Base-by-base conservation (phyloP, 2,797 vertebrate species). In the Sebastes glaucus region DNA sequence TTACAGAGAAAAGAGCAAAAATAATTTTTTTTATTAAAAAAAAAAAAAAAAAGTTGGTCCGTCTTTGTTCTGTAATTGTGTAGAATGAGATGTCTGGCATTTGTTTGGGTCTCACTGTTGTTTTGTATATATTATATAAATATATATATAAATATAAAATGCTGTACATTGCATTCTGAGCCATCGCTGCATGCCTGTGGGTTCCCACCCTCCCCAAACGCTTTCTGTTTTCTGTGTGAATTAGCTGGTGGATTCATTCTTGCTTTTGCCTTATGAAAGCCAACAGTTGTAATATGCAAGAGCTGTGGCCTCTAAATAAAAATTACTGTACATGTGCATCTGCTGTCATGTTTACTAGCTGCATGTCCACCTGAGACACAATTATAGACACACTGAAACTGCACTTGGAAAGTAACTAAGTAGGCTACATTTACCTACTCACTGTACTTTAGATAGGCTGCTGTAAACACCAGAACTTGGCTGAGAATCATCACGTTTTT, bases 181-280 rank as follows among this genome's bases (percentile, higher is more conserved):
- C 96, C 96, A 96, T 98, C 93, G 96, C 96, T 98, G 98, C 97
- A 97, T 96, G 97, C 95, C 95, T 94, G 95, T 95, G 95, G 96
- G 95, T 95, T 94, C 93, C 84, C 85, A 96, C 95, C 95, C 86
- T 93, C 93, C 96, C 96, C 93, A 94, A 95, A 94, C 91, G 96
- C 97, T 96, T 94, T 94, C 96, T 96, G 95, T 97, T 95, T 97
- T 97, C 94, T 96, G 96, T 99, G 97, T 98, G 96, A 97, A 96
- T 95, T 97, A 96, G 95, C 97, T 98, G 97, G 98, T 99, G 97
- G 94, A 95, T 96, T 97, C 96, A 98, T 96, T 98, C 96, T 98
- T 98, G 98, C 97, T 98, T 99, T 98, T 98, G 98, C 98, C 97
- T 99, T 99, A 98, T 97, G 96, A 96, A 97, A 97, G 99, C 97